Base-by-base conservation (phyloP, 2,888 invertebrate genomes). In the Brenthis ino region DNA sequence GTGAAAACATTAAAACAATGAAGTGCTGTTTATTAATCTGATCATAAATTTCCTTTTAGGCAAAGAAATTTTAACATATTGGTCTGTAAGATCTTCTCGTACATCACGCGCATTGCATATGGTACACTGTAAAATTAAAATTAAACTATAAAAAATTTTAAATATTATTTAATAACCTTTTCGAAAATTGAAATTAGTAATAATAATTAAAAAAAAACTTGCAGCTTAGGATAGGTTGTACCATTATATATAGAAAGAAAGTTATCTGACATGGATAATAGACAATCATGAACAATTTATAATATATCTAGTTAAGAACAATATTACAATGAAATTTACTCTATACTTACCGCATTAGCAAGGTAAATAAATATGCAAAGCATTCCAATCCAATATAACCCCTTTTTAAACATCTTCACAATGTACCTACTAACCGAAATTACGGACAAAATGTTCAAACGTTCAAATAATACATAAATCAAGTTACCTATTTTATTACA, bases 11-110 rank as follows among this genome's bases (percentile, higher is more conserved):
- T n/a, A 37, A 16, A 43, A 57, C 43, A 72, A 70, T 90, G 89
- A 89, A 14, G 83, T 82, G 37, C 74, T 77, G 60, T 83, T 85
- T 71, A 77, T 76, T 68, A 89, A 33, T 48, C 89, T 87, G 66
- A 80, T 82, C 16, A 87, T 73, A 73, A 76, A 84, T 80, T 81
- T 88, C 70, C 86, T 83, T 68, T 80, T 83, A 28, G 91, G 89
- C 53, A 85, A 72, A 51, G 77, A 65, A n/a, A 86, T 58, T 85
- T 86, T 90, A 50, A 86, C 16, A 43, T 85, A 75, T 72, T 78
- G 80, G 12, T 68, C 70, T 67, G 33, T 65, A n/a, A 72, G 65
- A 24, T 76, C 76, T 20, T 73, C 74, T 51, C 63, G 69, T 14
- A 77, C 74, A 33, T 70, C 69, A 51, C 73, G 69, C 37, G 65